Evolutionary conservation across 2,888 invertebrate genomes (phyloP), one percentile per base, ranked within the genome.

Genomic region (Apomyelois bistriatella): DNA sequence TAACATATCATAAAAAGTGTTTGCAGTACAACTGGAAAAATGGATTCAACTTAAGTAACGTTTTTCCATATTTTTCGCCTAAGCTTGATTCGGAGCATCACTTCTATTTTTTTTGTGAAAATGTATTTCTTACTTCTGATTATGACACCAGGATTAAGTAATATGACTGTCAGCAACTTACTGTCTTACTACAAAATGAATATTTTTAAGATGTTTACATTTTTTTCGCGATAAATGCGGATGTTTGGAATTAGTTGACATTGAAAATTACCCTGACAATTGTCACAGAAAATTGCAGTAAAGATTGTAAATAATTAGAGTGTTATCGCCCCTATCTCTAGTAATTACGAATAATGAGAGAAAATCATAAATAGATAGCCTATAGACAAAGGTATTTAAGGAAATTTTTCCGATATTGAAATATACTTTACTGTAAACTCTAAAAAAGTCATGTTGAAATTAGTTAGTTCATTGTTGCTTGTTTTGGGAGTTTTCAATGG

Each of bases 301-400:
- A 16, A 16, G 16, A 46, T 46, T 46, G 16, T 3, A 10, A 16
- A 4, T 35, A 46, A 46, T 32, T 15, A 22, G 28, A 37, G 15
- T 15, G 37, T 48, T 40, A 48, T 46, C 46, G 46, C 46, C 46
- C 46, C 46, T 46, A 46, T 46, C 16, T 46, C n/a, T 6, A 46
- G 32, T 32, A 32, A 46, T 46, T 32, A 35, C n/a, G 32, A 46
- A 46, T 46, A 46, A 46, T 46, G 32, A 35, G 46, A 46, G 46
- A 46, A 46, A 46, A 46, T 32, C 10, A 17, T 15, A 35, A 53
- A 47, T 53, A 53, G 35, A 35, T 51, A 55, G 42, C 10, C 37
- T 53, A 37, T 35, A 36, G 35, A 36, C 42, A 50, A 15, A 13
- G 30, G 32, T 46, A 46, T 46, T 35, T 46, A 46, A 15, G 15